Conservation (phyloP, 2,888 invertebrate genomes). For the Drosophila maculinotata region DNA sequence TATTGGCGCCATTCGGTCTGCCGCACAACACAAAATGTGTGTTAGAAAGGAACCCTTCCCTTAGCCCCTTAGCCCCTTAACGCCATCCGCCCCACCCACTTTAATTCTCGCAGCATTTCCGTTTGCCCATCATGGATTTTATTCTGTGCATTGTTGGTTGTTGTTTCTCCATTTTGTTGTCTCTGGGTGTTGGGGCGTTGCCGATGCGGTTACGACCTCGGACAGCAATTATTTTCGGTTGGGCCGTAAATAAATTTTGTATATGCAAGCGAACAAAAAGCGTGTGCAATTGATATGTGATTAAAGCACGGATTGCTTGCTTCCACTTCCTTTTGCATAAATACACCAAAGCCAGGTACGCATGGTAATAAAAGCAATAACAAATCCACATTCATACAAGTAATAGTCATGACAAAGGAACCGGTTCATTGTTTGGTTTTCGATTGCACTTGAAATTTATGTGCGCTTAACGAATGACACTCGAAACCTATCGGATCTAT, state of each 20-base stretch:
- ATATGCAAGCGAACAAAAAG: constrained; percentile 18
- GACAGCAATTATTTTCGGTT: constrained; percentile 43
- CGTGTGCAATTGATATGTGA: constrained; percentile 49
- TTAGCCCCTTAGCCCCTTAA: not conserved
- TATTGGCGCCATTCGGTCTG: constrained; percentile 77
- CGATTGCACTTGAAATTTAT: constrained; percentile 25
- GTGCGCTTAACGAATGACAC: constrained; percentile 19
- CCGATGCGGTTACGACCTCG: constrained; percentile 17
- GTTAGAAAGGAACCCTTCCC: constrained; percentile 24
- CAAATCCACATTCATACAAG: constrained; percentile 45
- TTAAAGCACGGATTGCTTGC: constrained; percentile 16
- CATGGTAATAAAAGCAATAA: constrained; percentile 13
- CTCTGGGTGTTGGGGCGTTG: constrained; percentile 47
- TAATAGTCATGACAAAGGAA: constrained; percentile 38
- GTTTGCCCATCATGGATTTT: constrained; percentile 2
- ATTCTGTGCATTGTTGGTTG: constrained; percentile 9
- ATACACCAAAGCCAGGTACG: constrained; percentile 1
- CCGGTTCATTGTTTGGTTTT: constrained; percentile 17
- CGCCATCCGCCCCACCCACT: not conserved
- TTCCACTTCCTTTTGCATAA: constrained; percentile 13
- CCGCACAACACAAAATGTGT: constrained; percentile 57
- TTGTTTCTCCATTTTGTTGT: constrained; percentile 26
- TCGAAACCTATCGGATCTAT: constrained; percentile 33
- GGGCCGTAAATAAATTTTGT: constrained; percentile 30
- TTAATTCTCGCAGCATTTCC: not conserved